Conservation (phyloP, 1,140 invertebrate genomes). For the Aleiodes sp. region DNA sequence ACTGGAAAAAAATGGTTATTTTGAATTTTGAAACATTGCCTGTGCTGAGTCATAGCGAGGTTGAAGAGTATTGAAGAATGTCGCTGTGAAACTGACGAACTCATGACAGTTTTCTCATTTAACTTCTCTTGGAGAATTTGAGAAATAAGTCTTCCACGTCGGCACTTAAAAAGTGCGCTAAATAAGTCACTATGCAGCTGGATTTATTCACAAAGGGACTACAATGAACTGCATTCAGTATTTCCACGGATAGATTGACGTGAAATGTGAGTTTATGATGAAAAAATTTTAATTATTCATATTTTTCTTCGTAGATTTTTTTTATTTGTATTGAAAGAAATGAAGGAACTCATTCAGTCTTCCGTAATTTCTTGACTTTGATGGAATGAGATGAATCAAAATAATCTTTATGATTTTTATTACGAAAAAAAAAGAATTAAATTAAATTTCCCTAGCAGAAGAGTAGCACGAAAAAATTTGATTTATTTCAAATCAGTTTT, state of each 20-base stretch:
- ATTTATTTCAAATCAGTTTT: too few relatives aligned
- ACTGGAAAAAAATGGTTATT: too few relatives aligned
- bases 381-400: too few relatives aligned
- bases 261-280: neutral
- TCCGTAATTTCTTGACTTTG: too few relatives aligned
- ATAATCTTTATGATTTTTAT: too few relatives aligned
- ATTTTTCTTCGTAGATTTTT: neutral
- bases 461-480: too few relatives aligned
- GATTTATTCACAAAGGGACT: conserved; percentile 39
- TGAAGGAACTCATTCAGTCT: too few relatives aligned
- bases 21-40: conserved; percentile 19
- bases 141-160: conserved; percentile 52
- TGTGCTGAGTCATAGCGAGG: too few relatives aligned
- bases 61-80: conserved; percentile 17
- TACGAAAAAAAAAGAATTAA: too few relatives aligned
- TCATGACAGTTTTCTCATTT: conserved; percentile 59
- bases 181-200: conserved; percentile 51
- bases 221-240: conserved; percentile 56
- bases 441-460: too few relatives aligned
- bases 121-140: conserved; percentile 36
- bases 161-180: conserved; percentile 33
- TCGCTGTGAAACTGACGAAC: conserved; percentile 41
- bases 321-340: too few relatives aligned
- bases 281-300: neutral
- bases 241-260: conserved; percentile 40